Evolutionary conservation across 1,140 invertebrate genomes (phyloP).

Genomic region (Pollicipes pollicipes): DNA sequence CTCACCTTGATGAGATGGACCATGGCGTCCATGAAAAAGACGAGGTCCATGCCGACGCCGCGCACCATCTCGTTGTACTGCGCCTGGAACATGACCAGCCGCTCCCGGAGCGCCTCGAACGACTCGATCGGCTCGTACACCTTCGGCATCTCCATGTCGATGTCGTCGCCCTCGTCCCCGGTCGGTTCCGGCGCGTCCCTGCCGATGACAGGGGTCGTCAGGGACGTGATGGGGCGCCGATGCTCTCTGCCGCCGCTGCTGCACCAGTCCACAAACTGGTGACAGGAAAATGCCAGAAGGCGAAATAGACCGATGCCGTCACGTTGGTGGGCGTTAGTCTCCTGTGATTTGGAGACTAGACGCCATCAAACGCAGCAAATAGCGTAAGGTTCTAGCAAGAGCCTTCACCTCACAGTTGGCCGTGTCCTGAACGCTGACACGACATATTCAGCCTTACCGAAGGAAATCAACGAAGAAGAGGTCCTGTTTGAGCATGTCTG

Average conservation of each 20-base stretch:
- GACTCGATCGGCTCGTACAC: slow-evolving; percentile 76
- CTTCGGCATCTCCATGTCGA: slow-evolving; percentile 85
- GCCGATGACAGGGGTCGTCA: slow-evolving; percentile 1
- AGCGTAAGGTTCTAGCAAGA: no score
- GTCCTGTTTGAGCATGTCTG: slow-evolving; percentile 30
- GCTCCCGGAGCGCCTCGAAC: slow-evolving; percentile 51
- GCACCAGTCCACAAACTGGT: no score
- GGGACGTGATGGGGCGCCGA: no score
- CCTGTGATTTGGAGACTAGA: no score
- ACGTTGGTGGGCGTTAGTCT: no score
- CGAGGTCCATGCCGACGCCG: slow-evolving; percentile 87
- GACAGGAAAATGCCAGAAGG: no score
- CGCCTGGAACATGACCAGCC: slow-evolving; percentile 77
- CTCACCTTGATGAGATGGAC: slow-evolving; percentile 51
- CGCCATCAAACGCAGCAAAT: no score
- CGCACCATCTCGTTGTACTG: slow-evolving; percentile 94
- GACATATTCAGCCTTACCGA: not conserved
- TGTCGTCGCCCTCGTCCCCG: slow-evolving; percentile 87
- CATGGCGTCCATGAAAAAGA: slow-evolving; percentile 98
- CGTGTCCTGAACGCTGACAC: no score
- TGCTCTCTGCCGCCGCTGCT: no score
- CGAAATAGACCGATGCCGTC: no score
- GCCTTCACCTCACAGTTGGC: no score
- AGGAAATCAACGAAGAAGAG: slow-evolving; percentile 1
- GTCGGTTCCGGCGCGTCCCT: slow-evolving; percentile 93